Conservation (phyloP, 1,140 invertebrate species). For the Saxidomus purpurata region DNA sequence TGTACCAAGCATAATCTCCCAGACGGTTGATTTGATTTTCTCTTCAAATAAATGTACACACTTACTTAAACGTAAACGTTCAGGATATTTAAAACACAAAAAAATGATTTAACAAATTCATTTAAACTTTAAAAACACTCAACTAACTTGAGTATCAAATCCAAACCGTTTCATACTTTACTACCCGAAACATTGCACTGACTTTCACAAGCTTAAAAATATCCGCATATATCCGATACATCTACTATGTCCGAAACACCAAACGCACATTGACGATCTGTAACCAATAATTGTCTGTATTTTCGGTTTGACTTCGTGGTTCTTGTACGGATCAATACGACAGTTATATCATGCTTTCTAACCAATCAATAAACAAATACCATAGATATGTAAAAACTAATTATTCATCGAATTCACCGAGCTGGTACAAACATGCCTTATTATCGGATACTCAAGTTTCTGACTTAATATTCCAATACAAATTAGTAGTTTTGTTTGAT, state of each 20-base stretch:
- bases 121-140: too few species aligned
- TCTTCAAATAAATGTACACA: too few species aligned
- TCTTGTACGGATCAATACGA: background rate
- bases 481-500: background rate
- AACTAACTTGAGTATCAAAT: too few species aligned
- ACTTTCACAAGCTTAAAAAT: background rate
- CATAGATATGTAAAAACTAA: conserved; percentile 23
- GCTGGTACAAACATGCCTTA: background rate
- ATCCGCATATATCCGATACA: background rate
- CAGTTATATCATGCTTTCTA: background rate
- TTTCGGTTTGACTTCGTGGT: background rate
- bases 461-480: conserved; percentile 1
- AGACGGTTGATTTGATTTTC: too few species aligned
- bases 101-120: too few species aligned
- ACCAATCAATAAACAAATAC: conserved; percentile 34
- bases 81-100: too few species aligned
- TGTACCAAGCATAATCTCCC: too few species aligned
- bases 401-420: background rate
- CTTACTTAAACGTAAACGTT: too few species aligned
- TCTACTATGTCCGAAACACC: background rate
- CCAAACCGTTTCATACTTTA: too few species aligned
- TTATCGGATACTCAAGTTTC: background rate
- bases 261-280: background rate
- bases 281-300: background rate
- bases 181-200: too few species aligned